Evolutionary conservation across 30 jellyfish, hydroid and myxozoan genomes (phyloP), one percentile per base, ranked within the genome.

Genomic region (Aurelia sp.): DNA sequence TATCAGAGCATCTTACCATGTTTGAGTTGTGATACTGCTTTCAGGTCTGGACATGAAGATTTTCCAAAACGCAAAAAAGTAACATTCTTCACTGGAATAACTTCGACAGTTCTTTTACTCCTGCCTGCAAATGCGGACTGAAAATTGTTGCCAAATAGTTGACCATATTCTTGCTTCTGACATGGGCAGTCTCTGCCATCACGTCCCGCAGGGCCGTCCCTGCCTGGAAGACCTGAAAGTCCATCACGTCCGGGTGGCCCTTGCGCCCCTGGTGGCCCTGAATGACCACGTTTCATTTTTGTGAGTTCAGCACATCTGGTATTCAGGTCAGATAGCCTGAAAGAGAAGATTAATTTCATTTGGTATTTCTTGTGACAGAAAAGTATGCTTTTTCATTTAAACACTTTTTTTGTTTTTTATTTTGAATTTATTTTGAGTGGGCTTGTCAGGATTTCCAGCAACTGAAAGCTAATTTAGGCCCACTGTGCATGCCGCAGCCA

Each of bases 161-260:
- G 87, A 6, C 63, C 53, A 10, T 22, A 33, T 17, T 63, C 80
- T 4, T 38, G 57, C 50, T n/a, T 62, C 44, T 74, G 83, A 38
- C 96, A 86, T 10, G 89, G 87, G 65, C 93, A 91, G 59, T 90
- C 94, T 19, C 94, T 53, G n/a, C 97, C 97, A 68, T 90, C 97
- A 1, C 94, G 82, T 13, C 97, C 97, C 3, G 97, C 78, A 22
- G 74, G 60, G 3, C 97, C 97, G n/a, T 90, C 97, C 44, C 97
- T 74, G 75, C 97, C 97, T n/a, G 97, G 84, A 35, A 50, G 74
- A 17, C 97, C 97, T 63, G 85, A 57, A n/a, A 76, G 68, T 5
- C 96, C 96, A 69, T 88, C 96, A 12, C 96, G 75, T 31, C 96
- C 96, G n/a, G 78, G 83, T 30, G 74, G 87, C 21, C 96, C 96